Percentiles rank a stretch among this genome's conserved stretches.
These are phyloP conservation scores for Drosophila ficusphila DNA, from an alignment of 1,140 invertebrate species.

Conservation along the genomic window DNA sequence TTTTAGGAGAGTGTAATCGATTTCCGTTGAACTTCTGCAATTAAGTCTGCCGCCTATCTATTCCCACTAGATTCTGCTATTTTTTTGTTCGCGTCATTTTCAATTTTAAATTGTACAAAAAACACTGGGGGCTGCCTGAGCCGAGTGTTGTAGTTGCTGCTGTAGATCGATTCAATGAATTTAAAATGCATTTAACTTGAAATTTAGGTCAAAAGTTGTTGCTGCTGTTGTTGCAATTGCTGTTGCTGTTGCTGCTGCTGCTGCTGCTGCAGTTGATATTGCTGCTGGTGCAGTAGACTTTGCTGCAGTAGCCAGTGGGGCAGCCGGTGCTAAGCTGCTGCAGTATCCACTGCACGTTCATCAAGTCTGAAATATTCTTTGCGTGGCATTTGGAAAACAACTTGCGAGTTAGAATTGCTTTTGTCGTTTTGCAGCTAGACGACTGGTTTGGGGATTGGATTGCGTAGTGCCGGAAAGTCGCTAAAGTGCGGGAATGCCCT, in stretches of 20 bases:
- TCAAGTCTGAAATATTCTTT: conserved; percentile 78
- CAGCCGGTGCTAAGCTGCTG: conserved; percentile 33
- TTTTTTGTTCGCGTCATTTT: conserved; percentile 22
- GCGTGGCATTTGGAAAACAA: conserved; percentile 75
- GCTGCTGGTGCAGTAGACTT: conserved; percentile 7
- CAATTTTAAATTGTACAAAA: conserved; percentile 70
- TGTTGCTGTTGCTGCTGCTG: conserved; percentile 26
- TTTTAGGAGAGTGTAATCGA: conserved; percentile 21
- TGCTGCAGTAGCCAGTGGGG: conserved; percentile 2
- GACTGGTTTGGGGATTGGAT: conserved; percentile 52
- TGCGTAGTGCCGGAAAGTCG: conserved; percentile 53
- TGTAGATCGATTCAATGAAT: conserved; percentile 80
- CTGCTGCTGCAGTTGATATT: conserved; percentile 8
- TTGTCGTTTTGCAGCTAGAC: conserved; percentile 32
- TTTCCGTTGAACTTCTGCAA: conserved; percentile 3
- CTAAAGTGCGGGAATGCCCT: conserved; percentile 64
- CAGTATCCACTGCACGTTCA: conserved; percentile 64
- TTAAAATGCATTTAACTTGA: conserved; percentile 81
- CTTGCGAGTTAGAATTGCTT: conserved; percentile 66
- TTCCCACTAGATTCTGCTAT: conserved; percentile 4
- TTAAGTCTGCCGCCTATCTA: conserved; percentile 19
- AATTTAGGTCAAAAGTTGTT: conserved; percentile 81
- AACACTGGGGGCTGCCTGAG: conserved; percentile 15
- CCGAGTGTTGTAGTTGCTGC: conserved; percentile 34
- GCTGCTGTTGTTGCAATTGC: conserved; percentile 40